Percentiles rank a stretch among this genome's conserved stretches.
Conservation (phyloP, 2,888 invertebrate genomes). For the Hirtodrosophila alboralis region DNA sequence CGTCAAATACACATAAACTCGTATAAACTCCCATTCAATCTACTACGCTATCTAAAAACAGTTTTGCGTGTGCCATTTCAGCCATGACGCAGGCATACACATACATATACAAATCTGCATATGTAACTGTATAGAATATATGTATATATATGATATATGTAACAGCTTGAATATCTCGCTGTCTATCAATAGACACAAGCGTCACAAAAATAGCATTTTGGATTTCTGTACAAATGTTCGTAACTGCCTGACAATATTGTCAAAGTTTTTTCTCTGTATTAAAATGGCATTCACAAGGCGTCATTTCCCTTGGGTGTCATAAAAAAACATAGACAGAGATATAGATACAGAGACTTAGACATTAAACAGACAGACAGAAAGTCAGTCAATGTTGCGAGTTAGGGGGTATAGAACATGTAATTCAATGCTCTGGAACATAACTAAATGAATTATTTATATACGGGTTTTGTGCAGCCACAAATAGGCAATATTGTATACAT, state of each 20-base stretch:
- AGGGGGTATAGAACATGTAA: constrained; percentile 25
- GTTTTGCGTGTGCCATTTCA: constrained; percentile 26
- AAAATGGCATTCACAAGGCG: constrained; percentile 67
- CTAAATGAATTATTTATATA: constrained; percentile 69
- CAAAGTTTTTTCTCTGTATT: constrained; percentile 60
- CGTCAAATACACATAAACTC: constrained; percentile 49
- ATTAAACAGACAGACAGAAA: constrained; percentile 4
- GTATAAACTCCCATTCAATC: constrained; percentile 14
- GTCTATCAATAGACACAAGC: constrained; percentile 64
- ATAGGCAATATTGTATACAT: constrained; percentile 47
- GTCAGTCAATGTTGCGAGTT: too few species aligned
- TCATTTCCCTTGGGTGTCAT: constrained; percentile 69
- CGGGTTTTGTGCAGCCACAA: constrained; percentile 21
- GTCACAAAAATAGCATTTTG: constrained; percentile 60
- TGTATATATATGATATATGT: constrained; percentile 1
- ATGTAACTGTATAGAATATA: constrained; percentile 9
- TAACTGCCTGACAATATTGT: constrained; percentile 56
- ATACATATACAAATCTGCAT: constrained; percentile 12
- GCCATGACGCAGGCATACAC: constrained; percentile 50
- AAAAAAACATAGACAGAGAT: constrained; percentile 36
- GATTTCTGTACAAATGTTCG: constrained; percentile 44
- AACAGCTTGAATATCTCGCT: constrained; percentile 40
- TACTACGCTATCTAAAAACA: constrained; percentile 2
- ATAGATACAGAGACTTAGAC: constrained; percentile 2
- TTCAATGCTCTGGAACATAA: constrained; percentile 43